A percentile compares a stretch with the other conserved stretches of the same genome.
These are phyloP conservation scores for Drosophila eugracilis DNA, from an alignment of 1,140 invertebrate genomes.

Conservation along the genomic window DNA sequence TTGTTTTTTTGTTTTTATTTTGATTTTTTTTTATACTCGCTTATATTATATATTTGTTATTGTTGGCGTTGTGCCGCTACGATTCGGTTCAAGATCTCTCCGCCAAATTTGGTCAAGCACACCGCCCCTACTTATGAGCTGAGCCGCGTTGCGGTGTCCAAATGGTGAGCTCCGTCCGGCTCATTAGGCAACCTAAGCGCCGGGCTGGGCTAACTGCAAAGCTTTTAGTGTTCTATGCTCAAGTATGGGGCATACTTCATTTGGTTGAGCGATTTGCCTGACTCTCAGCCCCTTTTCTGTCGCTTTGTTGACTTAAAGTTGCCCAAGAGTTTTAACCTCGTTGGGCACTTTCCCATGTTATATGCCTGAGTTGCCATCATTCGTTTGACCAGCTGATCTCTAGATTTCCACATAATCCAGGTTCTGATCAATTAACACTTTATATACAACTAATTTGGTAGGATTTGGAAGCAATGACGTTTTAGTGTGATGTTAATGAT, in stretches of 20 bases:
- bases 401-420: neutral
- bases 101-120: conserved; percentile 75
- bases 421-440: conserved; percentile 31
- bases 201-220: conserved; percentile 34
- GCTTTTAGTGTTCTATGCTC: conserved; percentile 56
- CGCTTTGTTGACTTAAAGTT: conserved; percentile 36
- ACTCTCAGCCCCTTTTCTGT: conserved; percentile 17
- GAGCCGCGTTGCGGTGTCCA: conserved; percentile 8
- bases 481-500: neutral
- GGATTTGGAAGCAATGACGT: neutral
- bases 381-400: neutral
- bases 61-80: conserved; percentile 63
- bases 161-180: conserved; percentile 34
- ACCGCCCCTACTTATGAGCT: conserved; percentile 71
- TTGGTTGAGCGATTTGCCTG: conserved; percentile 6
- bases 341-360: conserved; percentile 32
- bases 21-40: conserved; percentile 16
- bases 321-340: conserved; percentile 46
- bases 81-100: conserved; percentile 63
- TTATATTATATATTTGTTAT: conserved; percentile 34
- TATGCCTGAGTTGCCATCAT: neutral
- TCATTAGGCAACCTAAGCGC: conserved; percentile 75
- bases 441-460: neutral
- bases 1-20: conserved; percentile 41
- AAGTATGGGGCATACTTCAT: conserved; percentile 47